These are phyloP conservation scores for Scomber scombrus DNA, from an alignment of 2,113 vertebrate species.

Conservation along the genomic window DNA sequence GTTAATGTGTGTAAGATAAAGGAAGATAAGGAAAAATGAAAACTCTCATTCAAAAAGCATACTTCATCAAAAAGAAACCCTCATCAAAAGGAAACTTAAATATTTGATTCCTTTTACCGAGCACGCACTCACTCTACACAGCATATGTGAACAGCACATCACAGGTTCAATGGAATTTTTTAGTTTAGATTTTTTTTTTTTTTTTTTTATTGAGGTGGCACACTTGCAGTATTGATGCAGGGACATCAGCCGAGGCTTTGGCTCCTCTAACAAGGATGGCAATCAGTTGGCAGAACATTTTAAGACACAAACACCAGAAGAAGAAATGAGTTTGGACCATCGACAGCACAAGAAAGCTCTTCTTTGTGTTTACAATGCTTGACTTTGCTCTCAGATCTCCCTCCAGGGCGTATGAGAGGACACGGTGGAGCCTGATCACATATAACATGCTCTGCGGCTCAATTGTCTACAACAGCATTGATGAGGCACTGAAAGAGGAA, in stretches of 20 bases:
- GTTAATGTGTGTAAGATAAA: slow-evolving; percentile 21
- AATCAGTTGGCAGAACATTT: background rate
- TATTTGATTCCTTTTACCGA: slow-evolving; percentile 53
- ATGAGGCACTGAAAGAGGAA: background rate
- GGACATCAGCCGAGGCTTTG: slow-evolving; percentile 12
- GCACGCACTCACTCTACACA: background rate
- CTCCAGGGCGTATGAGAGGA: background rate
- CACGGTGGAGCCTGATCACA: background rate
- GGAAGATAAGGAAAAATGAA: background rate
- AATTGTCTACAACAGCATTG: background rate
- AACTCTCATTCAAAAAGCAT: slow-evolving; percentile 60
- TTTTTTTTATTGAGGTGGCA: slow-evolving; percentile 13
- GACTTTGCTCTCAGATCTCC: background rate
- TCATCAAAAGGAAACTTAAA: slow-evolving; percentile 63
- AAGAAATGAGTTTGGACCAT: slow-evolving; percentile 5
- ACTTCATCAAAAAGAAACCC: slow-evolving; percentile 57
- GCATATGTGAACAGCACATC: slow-evolving; percentile 12
- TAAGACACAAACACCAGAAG: background rate
- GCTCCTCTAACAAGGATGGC: slow-evolving; percentile 37
- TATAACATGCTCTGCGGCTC: background rate
- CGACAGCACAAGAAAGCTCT: background rate
- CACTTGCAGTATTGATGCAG: slow-evolving; percentile 7
- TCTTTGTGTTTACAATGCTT: background rate
- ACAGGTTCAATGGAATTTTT: slow-evolving; percentile 22
- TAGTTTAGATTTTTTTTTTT: background rate